Percentiles rank a stretch among this genome's conserved stretches.
These are phyloP conservation scores for Philopedon plagiatum DNA, from an alignment of 2,888 invertebrate genomes.

Conservation along the genomic window DNA sequence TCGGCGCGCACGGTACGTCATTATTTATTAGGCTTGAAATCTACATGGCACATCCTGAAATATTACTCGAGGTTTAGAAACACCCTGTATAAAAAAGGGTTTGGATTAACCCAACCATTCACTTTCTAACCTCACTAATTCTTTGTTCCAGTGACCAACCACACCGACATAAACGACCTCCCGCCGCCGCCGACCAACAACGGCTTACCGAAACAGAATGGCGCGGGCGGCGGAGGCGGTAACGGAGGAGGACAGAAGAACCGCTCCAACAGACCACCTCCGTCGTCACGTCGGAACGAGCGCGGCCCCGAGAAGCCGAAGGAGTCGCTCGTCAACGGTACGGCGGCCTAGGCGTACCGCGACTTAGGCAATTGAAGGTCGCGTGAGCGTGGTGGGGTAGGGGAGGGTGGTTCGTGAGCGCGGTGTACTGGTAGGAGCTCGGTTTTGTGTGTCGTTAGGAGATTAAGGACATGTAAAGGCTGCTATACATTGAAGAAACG, in stretches of 20 bases:
- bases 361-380: constrained; percentile 9
- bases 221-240: constrained; percentile 67
- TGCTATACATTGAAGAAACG: neutral
- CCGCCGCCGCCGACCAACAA: constrained; percentile 22
- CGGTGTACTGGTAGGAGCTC: constrained; percentile 3
- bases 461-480: neutral
- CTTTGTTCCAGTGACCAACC: constrained; percentile 24
- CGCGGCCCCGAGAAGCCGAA: constrained; percentile 68
- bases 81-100: no score
- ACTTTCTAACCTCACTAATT: neutral
- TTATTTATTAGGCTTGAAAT: no score
- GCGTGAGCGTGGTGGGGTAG: constrained; percentile 9
- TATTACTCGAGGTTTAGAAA: no score
- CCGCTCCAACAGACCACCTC: constrained; percentile 63
- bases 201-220: constrained; percentile 69
- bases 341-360: constrained; percentile 69
- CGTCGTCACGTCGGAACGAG: constrained; percentile 62
- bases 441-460: neutral
- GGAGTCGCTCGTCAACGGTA: constrained; percentile 79
- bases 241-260: constrained; percentile 54
- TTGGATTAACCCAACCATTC: no score
- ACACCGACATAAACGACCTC: constrained; percentile 17
- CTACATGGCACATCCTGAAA: no score
- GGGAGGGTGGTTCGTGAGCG: neutral
- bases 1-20: no score